Base-by-base conservation (phyloP, 2,888 invertebrate genomes). In the Gastrophysa polygoni region DNA sequence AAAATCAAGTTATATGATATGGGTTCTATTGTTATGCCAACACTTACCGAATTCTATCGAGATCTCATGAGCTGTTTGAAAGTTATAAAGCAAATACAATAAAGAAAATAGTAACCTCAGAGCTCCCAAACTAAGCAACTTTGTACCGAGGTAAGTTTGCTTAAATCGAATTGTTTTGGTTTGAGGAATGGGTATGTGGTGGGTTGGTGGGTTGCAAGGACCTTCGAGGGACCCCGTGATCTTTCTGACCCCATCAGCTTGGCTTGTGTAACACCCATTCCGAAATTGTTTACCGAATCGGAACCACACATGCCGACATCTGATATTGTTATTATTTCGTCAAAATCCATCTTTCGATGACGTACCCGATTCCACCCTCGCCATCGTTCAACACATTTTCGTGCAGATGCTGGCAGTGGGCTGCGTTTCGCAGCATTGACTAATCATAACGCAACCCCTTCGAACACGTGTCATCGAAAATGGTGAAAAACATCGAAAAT, bases 401-500 rank as follows among this genome's bases (percentile, higher is more conserved):
- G 56, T 32, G 57, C 67, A 67, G 67, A 62, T 67, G 67, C 51
- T 50, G 47, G 56, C 38, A 52, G 55, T 51, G 61, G 48, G n/a
- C 11, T 14, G 38, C 14, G 2, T 50, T 20, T 47, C 50, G 18
- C 28, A 34, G 64, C 59, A 62, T 64, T 62, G 60, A 57, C 64
- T 58, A 67, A 67, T 62, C 64, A 57, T 49, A 57, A 55, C 63
- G 65, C 66, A 68, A 66, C 68, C 66, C 68, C 50, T 66, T 57
- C 58, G 59, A 55, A 57, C 63, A 61, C 59, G 59, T 49, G 63
- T 63, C n/a, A n/a, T n/a, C 63, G 47, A 51, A 56, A 28, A 51
- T 47, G 52, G 54, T 24, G 43, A 59, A 72, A 68, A 71, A 71
- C 69, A 69, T 50, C 67, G 66, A 71, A 73, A 73, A 66, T 70